A percentile compares a stretch with the other conserved stretches of the same genome.
Evolutionary conservation across 37 sponge, comb jelly and placozoan genomes (phyloP).

Genomic region (Cladorhizidae sp.): DNA sequence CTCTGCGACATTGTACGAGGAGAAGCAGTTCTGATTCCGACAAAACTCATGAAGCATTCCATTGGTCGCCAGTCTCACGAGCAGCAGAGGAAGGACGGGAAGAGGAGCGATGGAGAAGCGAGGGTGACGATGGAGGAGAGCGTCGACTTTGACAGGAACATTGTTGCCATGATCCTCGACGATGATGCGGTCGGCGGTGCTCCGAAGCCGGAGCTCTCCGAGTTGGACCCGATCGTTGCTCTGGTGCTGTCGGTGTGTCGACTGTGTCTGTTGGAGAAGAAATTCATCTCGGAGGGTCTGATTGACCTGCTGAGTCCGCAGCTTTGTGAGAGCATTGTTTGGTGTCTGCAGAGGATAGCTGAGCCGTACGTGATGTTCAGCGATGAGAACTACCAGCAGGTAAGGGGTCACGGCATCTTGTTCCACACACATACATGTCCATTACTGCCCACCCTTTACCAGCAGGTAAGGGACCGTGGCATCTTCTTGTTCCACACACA

Average conservation of each 20-base stretch:
- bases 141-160: not conserved
- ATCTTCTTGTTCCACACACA: too few relatives aligned
- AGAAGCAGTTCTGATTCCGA: slow-evolving; percentile 48
- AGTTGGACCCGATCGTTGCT: slow-evolving; percentile 48
- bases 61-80: not conserved
- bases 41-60: slow-evolving; percentile 44
- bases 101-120: not conserved
- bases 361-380: slow-evolving; percentile 59
- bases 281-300: slow-evolving; percentile 25
- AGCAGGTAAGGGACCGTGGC: not conserved
- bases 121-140: not conserved
- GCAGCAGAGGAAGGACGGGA: not conserved
- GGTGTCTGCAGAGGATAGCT: slow-evolving; percentile 50
- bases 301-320: slow-evolving; percentile 70
- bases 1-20: slow-evolving; percentile 38
- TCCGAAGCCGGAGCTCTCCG: not conserved
- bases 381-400: slow-evolving; percentile 62
- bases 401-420: slow-evolving; percentile 7
- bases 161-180: not conserved
- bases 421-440: too few relatives aligned
- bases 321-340: slow-evolving; percentile 49
- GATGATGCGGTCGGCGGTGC: not conserved
- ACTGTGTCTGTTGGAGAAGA: slow-evolving; percentile 53
- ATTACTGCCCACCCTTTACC: not conserved
- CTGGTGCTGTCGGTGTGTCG: slow-evolving; percentile 56